Percentiles rank a stretch among this genome's conserved stretches.
These are phyloP conservation scores for Marmota flaviventris DNA, from an alignment of 2,113 vertebrate species.

Conservation along the genomic window DNA sequence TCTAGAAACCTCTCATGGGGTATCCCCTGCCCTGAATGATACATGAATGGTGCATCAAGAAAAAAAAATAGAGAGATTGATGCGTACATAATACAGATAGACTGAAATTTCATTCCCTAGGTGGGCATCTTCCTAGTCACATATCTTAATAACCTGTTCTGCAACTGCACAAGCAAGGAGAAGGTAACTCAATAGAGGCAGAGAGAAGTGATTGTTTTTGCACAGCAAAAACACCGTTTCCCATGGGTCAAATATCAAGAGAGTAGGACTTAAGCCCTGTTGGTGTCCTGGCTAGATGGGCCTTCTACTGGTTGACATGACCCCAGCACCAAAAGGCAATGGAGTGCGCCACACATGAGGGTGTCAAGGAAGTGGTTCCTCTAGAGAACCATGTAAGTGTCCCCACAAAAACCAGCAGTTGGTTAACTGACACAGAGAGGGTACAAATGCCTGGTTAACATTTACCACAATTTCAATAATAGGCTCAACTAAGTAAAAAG, in stretches of 20 bases:
- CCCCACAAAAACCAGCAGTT: not conserved
- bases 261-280: not conserved
- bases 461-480: conserved; percentile 16
- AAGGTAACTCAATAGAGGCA: not conserved
- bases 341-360: not conserved
- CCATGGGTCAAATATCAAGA: not conserved
- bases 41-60: not conserved
- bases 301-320: not conserved
- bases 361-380: not conserved
- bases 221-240: not conserved
- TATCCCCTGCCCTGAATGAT: not conserved
- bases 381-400: not conserved
- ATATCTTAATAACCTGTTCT: not conserved
- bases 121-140: not conserved
- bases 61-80: not conserved
- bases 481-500: conserved; percentile 1
- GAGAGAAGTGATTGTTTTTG: not conserved
- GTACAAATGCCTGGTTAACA: not conserved
- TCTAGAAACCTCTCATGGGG: not conserved
- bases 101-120: not conserved
- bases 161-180: not conserved
- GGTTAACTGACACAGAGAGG: not conserved
- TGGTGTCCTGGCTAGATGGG: not conserved
- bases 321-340: not conserved
- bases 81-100: not conserved